Evolutionary conservation across 2,888 invertebrate genomes (phyloP).

Genomic region (Stegophylla sp.): DNA sequence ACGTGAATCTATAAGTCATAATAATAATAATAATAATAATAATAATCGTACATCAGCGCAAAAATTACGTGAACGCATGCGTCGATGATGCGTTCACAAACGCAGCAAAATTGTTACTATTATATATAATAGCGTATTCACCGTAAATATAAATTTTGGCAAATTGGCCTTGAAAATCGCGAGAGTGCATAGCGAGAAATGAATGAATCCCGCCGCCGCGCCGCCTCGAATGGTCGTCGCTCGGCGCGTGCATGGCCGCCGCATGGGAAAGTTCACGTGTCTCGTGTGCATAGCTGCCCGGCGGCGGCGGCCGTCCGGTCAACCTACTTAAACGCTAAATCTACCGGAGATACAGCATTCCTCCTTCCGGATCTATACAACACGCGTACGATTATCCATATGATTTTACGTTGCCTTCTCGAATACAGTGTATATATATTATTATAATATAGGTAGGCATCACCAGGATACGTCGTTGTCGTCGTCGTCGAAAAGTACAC

Average conservation of each 20-base stretch:
- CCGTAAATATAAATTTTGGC: conserved; percentile 16
- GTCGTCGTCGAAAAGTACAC: not conserved
- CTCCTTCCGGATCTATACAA: conserved; percentile 51
- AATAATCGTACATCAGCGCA: not conserved
- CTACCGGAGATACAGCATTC: conserved; percentile 54
- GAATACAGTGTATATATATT: not conserved
- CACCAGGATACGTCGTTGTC: conserved; percentile 22
- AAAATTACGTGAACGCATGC: not conserved
- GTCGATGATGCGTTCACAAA: not conserved
- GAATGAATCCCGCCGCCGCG: conserved; percentile 20
- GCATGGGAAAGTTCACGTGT: conserved; percentile 51
- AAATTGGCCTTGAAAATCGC: conserved; percentile 34
- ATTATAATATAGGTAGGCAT: conserved; percentile 27
- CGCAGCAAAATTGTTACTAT: not conserved
- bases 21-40: not conserved
- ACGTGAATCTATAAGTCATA: not conserved
- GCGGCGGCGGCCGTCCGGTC: conserved; percentile 32
- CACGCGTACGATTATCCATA: conserved; percentile 28
- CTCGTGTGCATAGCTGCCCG: conserved; percentile 40
- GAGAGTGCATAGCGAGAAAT: not conserved
- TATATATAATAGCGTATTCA: too few relatives aligned
- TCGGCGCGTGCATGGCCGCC: conserved; percentile 10
- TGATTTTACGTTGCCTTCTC: conserved; percentile 17
- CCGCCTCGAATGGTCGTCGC: not conserved
- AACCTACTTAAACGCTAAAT: conserved; percentile 57